Conservation (phyloP, 2,113 vertebrate species). For the Tor tambroides region DNA sequence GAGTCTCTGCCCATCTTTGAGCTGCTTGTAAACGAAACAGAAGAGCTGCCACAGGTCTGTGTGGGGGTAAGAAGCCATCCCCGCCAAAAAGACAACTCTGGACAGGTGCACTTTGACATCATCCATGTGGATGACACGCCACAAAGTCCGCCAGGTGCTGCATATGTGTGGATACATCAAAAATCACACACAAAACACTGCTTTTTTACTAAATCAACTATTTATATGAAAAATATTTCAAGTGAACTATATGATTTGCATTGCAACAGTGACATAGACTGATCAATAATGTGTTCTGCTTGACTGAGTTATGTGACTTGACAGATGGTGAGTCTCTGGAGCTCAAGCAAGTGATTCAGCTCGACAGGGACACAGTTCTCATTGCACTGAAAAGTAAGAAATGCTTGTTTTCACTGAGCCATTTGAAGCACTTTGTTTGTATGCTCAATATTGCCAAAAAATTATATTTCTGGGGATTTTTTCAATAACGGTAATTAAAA, state of each 20-base stretch:
- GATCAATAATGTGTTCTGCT: background rate
- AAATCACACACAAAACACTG: background rate
- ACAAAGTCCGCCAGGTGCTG: conserved; percentile 44
- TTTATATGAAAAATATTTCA: background rate
- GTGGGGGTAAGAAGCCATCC: conserved; percentile 47
- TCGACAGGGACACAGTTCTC: conserved; percentile 79
- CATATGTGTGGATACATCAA: background rate
- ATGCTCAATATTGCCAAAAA: too few relatives aligned
- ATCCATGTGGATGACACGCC: conserved; percentile 74
- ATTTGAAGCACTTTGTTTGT: too few relatives aligned
- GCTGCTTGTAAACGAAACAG: conserved; percentile 81
- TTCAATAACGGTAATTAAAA: too few relatives aligned
- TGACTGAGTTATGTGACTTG: conserved; percentile 22
- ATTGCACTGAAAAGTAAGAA: conserved; percentile 77
- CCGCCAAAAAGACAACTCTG: conserved; percentile 71
- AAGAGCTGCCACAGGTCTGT: conserved; percentile 79
- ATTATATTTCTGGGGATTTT: too few relatives aligned
- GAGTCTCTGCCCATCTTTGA: conserved; percentile 82
- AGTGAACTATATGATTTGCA: background rate
- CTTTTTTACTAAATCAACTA: too few relatives aligned
- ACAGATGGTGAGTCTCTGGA: conserved; percentile 71
- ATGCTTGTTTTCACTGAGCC: background rate
- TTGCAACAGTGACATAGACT: background rate
- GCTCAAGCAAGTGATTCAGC: conserved; percentile 75
- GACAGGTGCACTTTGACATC: conserved; percentile 80